Evolutionary conservation across 2,113 vertebrate species (phyloP).

Genomic region (Pipra filicauda): DNA sequence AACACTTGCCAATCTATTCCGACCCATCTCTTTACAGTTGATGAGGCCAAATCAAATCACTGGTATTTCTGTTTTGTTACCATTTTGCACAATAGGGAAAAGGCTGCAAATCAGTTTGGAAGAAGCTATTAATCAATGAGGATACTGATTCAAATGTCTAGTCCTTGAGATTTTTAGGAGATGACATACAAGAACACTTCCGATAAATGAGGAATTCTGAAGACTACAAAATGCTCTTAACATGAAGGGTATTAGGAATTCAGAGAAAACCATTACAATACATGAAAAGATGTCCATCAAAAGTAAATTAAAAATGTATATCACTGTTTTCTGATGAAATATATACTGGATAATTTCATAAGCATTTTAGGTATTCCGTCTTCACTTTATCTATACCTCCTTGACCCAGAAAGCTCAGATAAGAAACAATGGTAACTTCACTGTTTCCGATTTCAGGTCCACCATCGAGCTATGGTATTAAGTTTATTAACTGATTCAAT

Average conservation of each 20-base stretch:
- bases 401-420: background rate
- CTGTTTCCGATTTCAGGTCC: background rate
- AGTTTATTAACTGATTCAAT: background rate
- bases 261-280: background rate
- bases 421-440: background rate
- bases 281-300: background rate
- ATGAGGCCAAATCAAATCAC: background rate
- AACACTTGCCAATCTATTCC: background rate
- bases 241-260: background rate
- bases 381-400: background rate
- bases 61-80: background rate
- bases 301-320: background rate
- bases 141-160: background rate
- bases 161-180: background rate
- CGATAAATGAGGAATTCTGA: background rate
- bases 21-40: background rate
- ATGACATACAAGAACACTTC: background rate
- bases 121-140: background rate
- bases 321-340: background rate
- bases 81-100: background rate
- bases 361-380: background rate
- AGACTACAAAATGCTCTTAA: background rate
- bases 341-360: background rate
- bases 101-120: background rate
- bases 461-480: background rate